phyloP scores from a whole-genome alignment of 2,797 vertebrate species.

The Prunella strophiata region DNA sequence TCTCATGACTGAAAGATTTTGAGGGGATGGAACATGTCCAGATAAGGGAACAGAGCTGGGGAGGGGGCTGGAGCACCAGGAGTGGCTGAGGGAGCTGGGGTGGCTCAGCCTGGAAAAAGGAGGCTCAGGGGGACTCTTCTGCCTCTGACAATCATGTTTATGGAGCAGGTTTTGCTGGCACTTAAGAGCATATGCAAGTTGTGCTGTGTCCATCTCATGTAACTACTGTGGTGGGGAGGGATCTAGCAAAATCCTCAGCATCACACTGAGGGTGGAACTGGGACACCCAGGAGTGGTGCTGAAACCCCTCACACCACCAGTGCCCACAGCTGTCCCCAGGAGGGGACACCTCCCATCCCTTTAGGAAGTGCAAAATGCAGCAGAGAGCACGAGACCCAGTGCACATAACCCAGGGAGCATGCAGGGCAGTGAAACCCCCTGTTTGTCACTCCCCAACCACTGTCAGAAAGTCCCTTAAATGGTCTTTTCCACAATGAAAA shows the following conservation, averaged over 20 bases:
- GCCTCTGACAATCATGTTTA: neutral
- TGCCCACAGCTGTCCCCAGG: neutral
- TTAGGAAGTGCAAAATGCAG: neutral
- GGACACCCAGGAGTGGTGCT: neutral
- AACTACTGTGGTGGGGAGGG: neutral
- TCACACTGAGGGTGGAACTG: neutral
- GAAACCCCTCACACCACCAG: accelerated
- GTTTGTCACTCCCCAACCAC: neutral
- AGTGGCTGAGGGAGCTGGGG: neutral
- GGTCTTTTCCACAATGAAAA: neutral
- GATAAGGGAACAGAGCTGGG: neutral
- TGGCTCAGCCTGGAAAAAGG: neutral
- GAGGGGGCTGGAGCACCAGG: neutral
- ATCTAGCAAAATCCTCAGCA: neutral
- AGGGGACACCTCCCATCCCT: neutral
- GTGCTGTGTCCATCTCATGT: neutral
- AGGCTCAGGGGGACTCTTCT: neutral
- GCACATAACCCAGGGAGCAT: neutral
- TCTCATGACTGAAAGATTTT: neutral
- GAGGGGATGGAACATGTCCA: neutral
- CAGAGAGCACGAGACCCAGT: neutral
- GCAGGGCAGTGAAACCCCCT: neutral
- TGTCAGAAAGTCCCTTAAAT: neutral
- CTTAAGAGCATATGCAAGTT: neutral
- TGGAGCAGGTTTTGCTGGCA: neutral